Percentiles rank a stretch among this genome's conserved stretches.
phyloP scores from a whole-genome alignment of 2,797 vertebrate genomes.

The Acropternis orthonyx region DNA sequence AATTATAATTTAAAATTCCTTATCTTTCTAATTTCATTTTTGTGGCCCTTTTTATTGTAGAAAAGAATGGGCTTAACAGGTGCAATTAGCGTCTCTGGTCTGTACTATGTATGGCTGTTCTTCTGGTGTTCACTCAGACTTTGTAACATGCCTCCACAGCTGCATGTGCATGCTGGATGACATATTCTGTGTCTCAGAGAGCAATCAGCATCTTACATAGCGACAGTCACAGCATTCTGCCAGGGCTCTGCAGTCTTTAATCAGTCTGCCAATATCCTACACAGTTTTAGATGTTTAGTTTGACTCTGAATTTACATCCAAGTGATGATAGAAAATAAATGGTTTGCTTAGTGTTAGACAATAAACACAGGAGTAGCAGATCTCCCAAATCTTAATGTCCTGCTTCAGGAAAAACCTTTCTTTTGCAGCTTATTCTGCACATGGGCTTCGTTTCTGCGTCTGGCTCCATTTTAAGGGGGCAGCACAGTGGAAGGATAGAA shows the following conservation, averaged over 20 bases:
- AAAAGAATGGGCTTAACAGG: neutral
- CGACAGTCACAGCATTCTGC: neutral
- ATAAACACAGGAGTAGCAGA: neutral
- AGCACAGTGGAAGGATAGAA: neutral
- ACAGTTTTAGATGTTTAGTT: neutral
- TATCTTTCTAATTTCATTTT: neutral
- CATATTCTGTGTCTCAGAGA: neutral
- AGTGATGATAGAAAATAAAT: neutral
- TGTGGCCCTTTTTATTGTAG: neutral
- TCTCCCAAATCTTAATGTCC: neutral
- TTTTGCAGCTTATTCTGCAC: neutral
- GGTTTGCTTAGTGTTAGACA: neutral
- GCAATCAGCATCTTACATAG: neutral
- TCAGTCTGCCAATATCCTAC: neutral
- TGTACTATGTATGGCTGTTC: neutral
- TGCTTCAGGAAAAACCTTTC: neutral
- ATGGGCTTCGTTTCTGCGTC: neutral
- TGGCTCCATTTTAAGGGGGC: neutral
- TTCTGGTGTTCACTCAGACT: neutral
- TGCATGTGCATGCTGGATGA: neutral
- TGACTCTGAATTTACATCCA: neutral
- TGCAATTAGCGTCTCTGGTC: neutral
- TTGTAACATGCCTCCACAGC: neutral
- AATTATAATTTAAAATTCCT: neutral
- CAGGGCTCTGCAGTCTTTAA: neutral